Conservation (phyloP, 2,888 invertebrate species). For the Gastracanthus pulcherrimus region DNA sequence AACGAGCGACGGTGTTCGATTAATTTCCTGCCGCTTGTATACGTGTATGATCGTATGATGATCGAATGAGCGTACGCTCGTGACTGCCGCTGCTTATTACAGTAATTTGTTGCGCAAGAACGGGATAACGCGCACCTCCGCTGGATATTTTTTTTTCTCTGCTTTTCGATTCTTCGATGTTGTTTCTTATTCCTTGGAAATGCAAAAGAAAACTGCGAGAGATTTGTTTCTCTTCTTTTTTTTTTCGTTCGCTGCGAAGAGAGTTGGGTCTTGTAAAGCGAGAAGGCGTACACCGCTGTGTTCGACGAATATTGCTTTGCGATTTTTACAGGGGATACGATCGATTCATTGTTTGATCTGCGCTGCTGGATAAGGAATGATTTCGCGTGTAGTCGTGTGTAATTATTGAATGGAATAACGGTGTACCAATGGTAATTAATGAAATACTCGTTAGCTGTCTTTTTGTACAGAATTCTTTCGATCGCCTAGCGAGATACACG, state of each 20-base stretch:
- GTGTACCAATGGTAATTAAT: slow-evolving; percentile 22
- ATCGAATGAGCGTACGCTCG: no score
- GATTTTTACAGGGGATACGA: no score
- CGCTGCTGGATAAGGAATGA: neutral
- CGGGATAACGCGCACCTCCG: neutral
- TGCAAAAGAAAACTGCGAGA: no score
- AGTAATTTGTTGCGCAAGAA: neutral
- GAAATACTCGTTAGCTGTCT: neutral
- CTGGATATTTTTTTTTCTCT: neutral
- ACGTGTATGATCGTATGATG: no score
- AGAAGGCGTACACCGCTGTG: no score
- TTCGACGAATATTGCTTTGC: no score
- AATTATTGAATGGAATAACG: neutral
- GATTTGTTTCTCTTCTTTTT: neutral
- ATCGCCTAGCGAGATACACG: neutral
- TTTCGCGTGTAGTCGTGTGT: neutral
- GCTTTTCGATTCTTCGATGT: neutral
- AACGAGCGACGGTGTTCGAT: neutral
- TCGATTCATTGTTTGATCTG: slow-evolving; percentile 36
- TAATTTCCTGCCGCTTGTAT: slow-evolving; percentile 21
- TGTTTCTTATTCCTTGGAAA: neutral
- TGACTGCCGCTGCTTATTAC: neutral
- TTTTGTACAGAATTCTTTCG: neutral
- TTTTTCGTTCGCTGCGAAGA: neutral
- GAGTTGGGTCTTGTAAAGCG: no score